Base-by-base conservation (phyloP, 1,140 invertebrate genomes). In the Meloidogyne floridensis region DNA sequence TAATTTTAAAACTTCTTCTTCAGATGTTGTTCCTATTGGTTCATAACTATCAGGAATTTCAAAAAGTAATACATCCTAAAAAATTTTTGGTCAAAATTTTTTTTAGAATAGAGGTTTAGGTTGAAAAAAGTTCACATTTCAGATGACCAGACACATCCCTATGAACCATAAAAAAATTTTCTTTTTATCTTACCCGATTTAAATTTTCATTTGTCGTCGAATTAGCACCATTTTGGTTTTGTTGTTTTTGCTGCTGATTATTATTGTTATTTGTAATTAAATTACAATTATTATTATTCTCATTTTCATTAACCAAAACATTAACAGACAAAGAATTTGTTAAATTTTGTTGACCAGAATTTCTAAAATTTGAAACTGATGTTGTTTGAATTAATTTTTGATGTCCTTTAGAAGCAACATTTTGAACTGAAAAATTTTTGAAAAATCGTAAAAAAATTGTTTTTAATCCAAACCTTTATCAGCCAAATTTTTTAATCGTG, bases 1-100 rank as follows among this genome's bases (percentile, higher is more conserved):
- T 18, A 80, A 81, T 43, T 84, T 80, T 87, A 90, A 88, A 32
- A 87, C 87, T 20, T 85, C 83, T 3, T 88, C 87, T 71, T 90
- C 87, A 8, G 84, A 20, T 32, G 74, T 77, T 18, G 90, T 71
- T 32, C 87, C 87, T n/a, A 89, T 65, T 8, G 87, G 87, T 42
- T 71, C 75, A n/a, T 65, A 42, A 54, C 73, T 80, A 47, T 87
- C 82, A 11, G 43, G 69, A 20, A 87, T 47, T 18, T 83, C 51
- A 32, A 87, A 84, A 11, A 88, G 72, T 5, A 87, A 77, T 18
- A 86, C 85, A 59, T 87, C 20, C 20, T 75, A 43, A 80, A 80
- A 53, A 71, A 15, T 75, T 11, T 53, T 53, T 18, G 32, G 32
- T 2, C 32, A 32, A 32, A 2, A 32, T 32, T 32, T 32, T 32